A percentile compares a stretch with the other conserved stretches of the same genome.
phyloP scores from a whole-genome alignment of 2,888 invertebrate genomes.

The Agriopis marginaria region DNA sequence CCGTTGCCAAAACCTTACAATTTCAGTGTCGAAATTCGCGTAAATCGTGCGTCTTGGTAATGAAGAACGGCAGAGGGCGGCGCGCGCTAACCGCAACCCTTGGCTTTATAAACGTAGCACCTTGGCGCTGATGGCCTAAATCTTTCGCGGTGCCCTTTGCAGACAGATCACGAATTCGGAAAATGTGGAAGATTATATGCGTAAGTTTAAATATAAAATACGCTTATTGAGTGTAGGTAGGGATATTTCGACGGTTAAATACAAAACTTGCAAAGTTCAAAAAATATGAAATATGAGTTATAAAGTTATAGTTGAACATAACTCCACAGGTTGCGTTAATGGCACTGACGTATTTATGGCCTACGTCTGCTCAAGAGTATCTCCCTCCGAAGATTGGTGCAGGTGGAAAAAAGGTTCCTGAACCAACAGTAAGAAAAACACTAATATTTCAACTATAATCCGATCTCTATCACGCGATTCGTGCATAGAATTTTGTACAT shows the following conservation, averaged over 20 bases:
- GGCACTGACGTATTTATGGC: conserved; percentile 71
- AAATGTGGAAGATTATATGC: conserved; percentile 73
- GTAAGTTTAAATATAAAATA: conserved; percentile 56
- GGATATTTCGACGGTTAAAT: no score
- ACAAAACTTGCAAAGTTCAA: no score
- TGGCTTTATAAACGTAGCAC: conserved; percentile 67
- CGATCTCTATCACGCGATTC: neutral
- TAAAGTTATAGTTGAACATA: no score
- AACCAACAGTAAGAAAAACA: conserved; percentile 64
- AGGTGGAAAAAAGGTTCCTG: conserved; percentile 65
- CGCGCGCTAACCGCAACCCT: conserved; percentile 65
- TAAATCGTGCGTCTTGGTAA: conserved; percentile 71
- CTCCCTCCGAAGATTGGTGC: conserved; percentile 81
- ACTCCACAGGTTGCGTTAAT: conserved; percentile 60
- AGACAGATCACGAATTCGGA: conserved; percentile 47
- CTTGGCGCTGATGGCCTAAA: conserved; percentile 56
- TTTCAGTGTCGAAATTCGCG: conserved; percentile 67
- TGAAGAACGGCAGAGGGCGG: conserved; percentile 69
- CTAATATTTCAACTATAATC: conserved; percentile 1
- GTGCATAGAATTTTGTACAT: no score
- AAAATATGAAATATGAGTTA: no score
- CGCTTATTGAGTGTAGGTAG: neutral
- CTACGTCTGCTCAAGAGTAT: conserved; percentile 77
- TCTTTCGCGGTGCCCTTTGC: conserved; percentile 50
- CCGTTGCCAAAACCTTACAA: conserved; percentile 15